Conservation (phyloP, 2,888 invertebrate genomes). For the Orchestes rusci region DNA sequence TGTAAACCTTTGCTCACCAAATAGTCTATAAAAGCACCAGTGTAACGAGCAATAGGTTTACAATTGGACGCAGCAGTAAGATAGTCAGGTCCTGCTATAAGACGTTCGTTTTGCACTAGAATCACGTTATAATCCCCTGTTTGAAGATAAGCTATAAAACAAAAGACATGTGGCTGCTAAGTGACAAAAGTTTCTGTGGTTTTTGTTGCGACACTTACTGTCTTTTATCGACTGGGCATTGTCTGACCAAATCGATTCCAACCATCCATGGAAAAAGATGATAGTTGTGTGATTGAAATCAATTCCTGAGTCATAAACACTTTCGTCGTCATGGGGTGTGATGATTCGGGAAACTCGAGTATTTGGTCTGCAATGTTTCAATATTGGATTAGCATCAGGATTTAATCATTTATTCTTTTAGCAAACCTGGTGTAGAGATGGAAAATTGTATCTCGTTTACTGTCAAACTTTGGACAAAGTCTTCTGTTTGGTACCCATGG, state of each 20-base stretch:
- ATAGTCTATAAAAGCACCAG: constrained; percentile 49
- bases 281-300: constrained; percentile 48
- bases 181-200: too few relatives aligned
- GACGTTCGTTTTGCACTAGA: constrained; percentile 46
- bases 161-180: not conserved
- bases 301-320: constrained; percentile 47
- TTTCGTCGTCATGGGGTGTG: constrained; percentile 43
- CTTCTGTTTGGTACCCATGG: constrained; percentile 22
- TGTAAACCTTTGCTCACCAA: constrained; percentile 46
- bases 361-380: constrained; percentile 31
- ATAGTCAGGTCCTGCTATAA: constrained; percentile 53
- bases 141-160: constrained; percentile 44
- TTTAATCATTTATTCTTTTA: not conserved
- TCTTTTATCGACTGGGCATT: constrained; percentile 46
- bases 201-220: constrained; percentile 36
- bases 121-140: constrained; percentile 49
- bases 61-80: constrained; percentile 46
- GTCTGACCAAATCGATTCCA: constrained; percentile 48
- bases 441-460: constrained; percentile 44
- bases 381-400: not conserved
- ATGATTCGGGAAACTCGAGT: constrained; percentile 36
- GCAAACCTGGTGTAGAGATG: constrained; percentile 47
- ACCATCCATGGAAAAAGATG: constrained; percentile 52
- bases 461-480: constrained; percentile 38
- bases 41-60: constrained; percentile 48